Conservation (phyloP, 2,797 vertebrate genomes). For the Lutjanus campechanus region DNA sequence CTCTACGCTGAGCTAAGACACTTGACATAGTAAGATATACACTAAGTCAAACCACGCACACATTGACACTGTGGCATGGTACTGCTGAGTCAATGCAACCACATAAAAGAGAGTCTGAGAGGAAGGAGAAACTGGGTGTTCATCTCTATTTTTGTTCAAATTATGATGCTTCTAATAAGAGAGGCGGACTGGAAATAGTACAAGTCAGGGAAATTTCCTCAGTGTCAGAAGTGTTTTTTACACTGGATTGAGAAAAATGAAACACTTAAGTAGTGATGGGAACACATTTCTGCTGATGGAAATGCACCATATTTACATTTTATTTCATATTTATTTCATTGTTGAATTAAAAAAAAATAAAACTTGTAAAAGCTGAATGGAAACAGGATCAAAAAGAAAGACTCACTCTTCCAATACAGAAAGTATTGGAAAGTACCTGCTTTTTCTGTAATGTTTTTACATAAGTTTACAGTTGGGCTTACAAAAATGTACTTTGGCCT, state of each 20-base stretch:
- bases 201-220: constrained; percentile 17
- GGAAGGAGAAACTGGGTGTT: constrained; percentile 41
- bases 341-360: not conserved
- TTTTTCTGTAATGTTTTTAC: no score
- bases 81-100: constrained; percentile 48
- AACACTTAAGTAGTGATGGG: not conserved
- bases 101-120: constrained; percentile 39
- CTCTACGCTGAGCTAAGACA: not conserved
- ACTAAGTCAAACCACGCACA: not conserved
- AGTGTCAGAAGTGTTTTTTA: not conserved
- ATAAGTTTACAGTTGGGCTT: no score
- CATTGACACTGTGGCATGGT: constrained; percentile 3
- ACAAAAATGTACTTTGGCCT: no score
- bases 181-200: constrained; percentile 44
- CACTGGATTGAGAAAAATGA: not conserved
- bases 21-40: not conserved
- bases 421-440: no score
- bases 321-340: no score
- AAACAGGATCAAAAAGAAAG: not conserved
- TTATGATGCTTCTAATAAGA: constrained; percentile 48
- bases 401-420: not conserved
- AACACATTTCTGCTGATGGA: not conserved
- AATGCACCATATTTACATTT: not conserved
- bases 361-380: not conserved
- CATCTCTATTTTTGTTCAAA: constrained; percentile 47